Base-by-base conservation (phyloP, 2,888 invertebrate genomes). In the Yponomeuta plumbellus region DNA sequence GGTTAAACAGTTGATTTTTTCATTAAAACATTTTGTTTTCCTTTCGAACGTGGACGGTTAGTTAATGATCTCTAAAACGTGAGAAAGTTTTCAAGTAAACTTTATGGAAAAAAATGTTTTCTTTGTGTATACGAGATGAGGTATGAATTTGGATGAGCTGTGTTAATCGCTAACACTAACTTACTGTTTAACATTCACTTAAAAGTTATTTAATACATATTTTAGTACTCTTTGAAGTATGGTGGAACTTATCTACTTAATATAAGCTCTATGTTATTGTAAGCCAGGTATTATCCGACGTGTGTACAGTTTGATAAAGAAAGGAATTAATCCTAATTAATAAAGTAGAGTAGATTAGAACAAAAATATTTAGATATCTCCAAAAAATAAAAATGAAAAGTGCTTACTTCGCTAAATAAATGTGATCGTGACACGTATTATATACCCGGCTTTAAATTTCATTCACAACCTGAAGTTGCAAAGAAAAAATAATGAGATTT, bases 401-500 rank as follows among this genome's bases (percentile, higher is more conserved):
- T 5, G 26, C 4, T 26, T 26, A 26, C 26, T 26, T 26, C 26
- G 26, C 26, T 5, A 26, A 26, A 4, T 26, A 26, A 26, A 26
- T 26, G 26, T 26, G 26, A n/a, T n/a, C n/a, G n/a, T n/a, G n/a
- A n/a, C n/a, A n/a, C n/a, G n/a, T n/a, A n/a, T n/a, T n/a, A n/a
- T 26, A 34, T 8, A 34, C 5, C 34, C 34, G 34, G 34, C 34
- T 34, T 34, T 34, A n/a, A 57, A 57, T 57, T 57, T 13, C n/a
- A 11, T 71, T 83, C 80, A 84, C 82, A 86, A 84, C 82, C 84
- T 82, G 83, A 40, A n/a, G 44, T 61, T 52, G 26, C n/a, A 22
- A 11, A 17, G 63, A 78, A 72, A 76, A 74, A 71, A 71, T 80
- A 78, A 81, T 87, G 87, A 88, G 87, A 88, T 88, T 88, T 80